Evolutionary conservation across 2,797 vertebrate genomes (phyloP).

Genomic region (Fundulus diaphanus): DNA sequence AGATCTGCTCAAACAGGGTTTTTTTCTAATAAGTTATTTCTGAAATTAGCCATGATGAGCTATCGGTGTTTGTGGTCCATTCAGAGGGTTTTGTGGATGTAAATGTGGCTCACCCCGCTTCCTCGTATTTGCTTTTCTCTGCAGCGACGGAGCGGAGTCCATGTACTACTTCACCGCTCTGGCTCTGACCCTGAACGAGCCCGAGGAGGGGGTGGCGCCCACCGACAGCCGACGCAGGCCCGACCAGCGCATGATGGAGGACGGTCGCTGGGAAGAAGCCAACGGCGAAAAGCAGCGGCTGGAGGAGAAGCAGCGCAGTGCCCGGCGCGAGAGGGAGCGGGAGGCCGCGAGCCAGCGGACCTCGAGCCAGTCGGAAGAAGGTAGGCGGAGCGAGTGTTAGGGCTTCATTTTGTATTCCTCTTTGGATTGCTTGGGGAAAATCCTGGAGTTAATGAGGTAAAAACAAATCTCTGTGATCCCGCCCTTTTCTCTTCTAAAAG

Average conservation of each 20-base stretch:
- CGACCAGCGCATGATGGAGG: conserved; percentile 95
- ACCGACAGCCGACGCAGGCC: conserved; percentile 92
- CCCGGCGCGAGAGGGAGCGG: conserved; percentile 87
- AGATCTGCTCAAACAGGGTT: too few relatives aligned
- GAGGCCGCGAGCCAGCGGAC: conserved; percentile 82
- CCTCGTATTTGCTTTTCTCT: background rate
- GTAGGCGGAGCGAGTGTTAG: conserved; percentile 61
- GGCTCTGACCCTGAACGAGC: conserved; percentile 91
- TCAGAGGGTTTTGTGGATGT: background rate
- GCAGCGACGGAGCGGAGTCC: conserved; percentile 91
- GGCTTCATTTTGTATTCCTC: conserved; percentile 13
- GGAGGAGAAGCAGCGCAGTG: conserved; percentile 92
- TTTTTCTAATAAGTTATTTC: too few relatives aligned
- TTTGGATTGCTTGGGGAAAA: conserved; percentile 36
- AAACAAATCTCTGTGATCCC: conserved; percentile 52
- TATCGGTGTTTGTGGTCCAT: background rate
- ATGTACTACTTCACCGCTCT: conserved; percentile 96
- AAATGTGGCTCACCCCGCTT: background rate
- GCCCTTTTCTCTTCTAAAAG: conserved; percentile 74
- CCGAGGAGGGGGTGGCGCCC: conserved; percentile 86
- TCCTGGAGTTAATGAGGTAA: conserved; percentile 43
- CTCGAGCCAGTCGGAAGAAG: conserved; percentile 84
- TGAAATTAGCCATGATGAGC: background rate
- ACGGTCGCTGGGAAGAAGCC: conserved; percentile 95
- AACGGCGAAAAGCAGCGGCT: conserved; percentile 93